These are phyloP conservation scores for Phania funesta DNA, from an alignment of 2,888 invertebrate genomes.

Conservation along the genomic window DNA sequence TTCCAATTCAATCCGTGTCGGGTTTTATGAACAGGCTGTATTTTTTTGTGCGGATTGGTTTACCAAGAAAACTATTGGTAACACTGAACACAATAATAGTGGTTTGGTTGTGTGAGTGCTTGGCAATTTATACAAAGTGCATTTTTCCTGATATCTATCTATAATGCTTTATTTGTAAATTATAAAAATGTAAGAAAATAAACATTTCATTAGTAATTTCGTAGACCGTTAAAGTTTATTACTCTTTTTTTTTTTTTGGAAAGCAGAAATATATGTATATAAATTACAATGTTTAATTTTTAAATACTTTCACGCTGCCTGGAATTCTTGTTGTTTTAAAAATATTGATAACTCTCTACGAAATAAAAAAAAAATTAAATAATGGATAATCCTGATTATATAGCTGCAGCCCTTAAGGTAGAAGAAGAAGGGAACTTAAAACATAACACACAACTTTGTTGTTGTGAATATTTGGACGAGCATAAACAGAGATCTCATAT, in stretches of 20 bases:
- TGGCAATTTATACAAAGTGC: no score
- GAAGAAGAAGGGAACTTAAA: constrained; percentile 69
- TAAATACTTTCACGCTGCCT: constrained; percentile 51
- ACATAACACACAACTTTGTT: constrained; percentile 79
- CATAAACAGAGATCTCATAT: constrained; percentile 81
- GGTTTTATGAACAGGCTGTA: no score
- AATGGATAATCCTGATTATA: constrained; percentile 51
- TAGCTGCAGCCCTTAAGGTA: constrained; percentile 34
- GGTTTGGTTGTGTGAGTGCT: neutral
- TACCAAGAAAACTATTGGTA: neutral
- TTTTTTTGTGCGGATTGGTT: neutral
- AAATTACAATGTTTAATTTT: constrained; percentile 9
- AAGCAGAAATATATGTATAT: neutral
- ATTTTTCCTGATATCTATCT: neutral
- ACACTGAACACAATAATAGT: neutral
- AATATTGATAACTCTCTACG: neutral
- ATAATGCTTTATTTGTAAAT: no score
- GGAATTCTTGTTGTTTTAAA: constrained; percentile 31
- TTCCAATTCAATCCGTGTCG: no score
- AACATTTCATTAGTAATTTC: neutral
- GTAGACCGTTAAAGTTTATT: neutral
- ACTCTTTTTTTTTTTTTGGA: neutral
- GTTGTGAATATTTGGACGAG: constrained; percentile 83
- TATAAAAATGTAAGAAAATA: constrained; percentile 3
- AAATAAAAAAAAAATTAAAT: neutral